These are phyloP conservation scores for Anastrepha obliqua DNA, from an alignment of 1,140 invertebrate species.

Conservation along the genomic window DNA sequence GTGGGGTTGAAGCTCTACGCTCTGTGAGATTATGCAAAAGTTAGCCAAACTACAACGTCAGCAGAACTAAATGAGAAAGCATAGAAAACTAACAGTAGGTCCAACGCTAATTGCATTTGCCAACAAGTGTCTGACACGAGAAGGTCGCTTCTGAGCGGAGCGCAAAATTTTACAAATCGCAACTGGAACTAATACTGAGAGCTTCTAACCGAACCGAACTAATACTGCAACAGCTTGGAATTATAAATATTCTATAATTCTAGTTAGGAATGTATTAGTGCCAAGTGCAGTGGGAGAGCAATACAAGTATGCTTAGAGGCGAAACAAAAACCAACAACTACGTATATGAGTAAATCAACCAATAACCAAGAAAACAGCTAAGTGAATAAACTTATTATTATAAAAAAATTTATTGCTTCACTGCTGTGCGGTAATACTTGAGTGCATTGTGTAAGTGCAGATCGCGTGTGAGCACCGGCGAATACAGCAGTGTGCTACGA, in stretches of 20 bases:
- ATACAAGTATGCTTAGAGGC: neutral
- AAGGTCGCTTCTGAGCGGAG: slow-evolving; percentile 34
- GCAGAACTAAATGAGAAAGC: slow-evolving; percentile 22
- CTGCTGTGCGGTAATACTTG: slow-evolving; percentile 32
- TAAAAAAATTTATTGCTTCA: neutral
- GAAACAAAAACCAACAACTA: neutral
- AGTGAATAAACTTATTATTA: neutral
- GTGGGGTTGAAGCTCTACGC: neutral
- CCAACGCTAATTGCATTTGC: slow-evolving; percentile 43
- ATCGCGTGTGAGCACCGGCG: neutral
- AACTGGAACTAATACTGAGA: neutral
- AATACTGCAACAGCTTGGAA: slow-evolving; percentile 2
- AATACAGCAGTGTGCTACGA: neutral
- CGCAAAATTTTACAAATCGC: neutral
- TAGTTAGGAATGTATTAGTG: neutral
- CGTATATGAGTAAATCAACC: neutral
- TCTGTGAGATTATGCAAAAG: neutral
- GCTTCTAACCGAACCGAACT: neutral
- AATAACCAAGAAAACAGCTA: no score
- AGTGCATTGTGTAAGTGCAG: neutral
- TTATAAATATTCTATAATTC: neutral
- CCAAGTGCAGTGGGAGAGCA: slow-evolving; percentile 17
- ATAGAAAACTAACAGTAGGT: slow-evolving; percentile 21
- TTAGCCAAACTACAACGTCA: slow-evolving; percentile 12
- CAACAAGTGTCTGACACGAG: slow-evolving; percentile 39